A percentile compares a stretch with the other conserved stretches of the same genome.
phyloP scores from a whole-genome alignment of 2,888 invertebrate genomes.

The Gnatocerus cornutus region DNA sequence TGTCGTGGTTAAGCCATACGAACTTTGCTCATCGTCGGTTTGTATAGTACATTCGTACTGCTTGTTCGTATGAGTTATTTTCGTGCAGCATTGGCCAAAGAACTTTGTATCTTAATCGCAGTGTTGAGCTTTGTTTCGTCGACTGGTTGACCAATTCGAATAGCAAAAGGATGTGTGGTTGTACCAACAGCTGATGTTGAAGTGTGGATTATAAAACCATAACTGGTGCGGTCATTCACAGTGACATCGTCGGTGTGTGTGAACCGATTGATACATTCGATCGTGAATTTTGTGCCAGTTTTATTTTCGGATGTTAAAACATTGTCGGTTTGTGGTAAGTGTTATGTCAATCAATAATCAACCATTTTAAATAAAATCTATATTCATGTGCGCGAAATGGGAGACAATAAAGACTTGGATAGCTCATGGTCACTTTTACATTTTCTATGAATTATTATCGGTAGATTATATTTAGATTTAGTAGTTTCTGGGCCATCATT shows the following conservation, averaged over 20 bases:
- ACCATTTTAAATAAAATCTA: too few species aligned
- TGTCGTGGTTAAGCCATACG: background rate
- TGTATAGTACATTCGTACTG: conserved; percentile 47
- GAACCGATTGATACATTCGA: background rate
- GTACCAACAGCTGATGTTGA: conserved; percentile 43
- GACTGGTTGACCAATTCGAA: conserved; percentile 32
- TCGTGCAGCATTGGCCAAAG: conserved; percentile 44
- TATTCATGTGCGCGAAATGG: background rate
- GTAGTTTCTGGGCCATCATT: too few species aligned
- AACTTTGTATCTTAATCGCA: conserved; percentile 65
- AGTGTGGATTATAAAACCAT: conserved; percentile 18
- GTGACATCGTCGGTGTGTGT: conserved; percentile 6
- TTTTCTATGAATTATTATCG: too few species aligned
- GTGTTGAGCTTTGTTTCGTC: conserved; percentile 35
- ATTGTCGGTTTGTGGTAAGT: too few species aligned
- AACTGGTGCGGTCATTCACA: conserved; percentile 37
- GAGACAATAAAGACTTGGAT: background rate
- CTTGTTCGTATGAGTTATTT: conserved; percentile 47
- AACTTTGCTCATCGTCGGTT: background rate
- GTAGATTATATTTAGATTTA: too few species aligned
- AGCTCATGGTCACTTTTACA: background rate
- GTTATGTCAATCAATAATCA: too few species aligned
- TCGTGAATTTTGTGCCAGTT: conserved; percentile 17
- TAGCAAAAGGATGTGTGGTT: conserved; percentile 26
- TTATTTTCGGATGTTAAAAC: conserved; percentile 4